Evolutionary conservation across 1,140 invertebrate species (phyloP), one percentile per base, ranked within the genome.

Genomic region (Orchesella cincta): DNA sequence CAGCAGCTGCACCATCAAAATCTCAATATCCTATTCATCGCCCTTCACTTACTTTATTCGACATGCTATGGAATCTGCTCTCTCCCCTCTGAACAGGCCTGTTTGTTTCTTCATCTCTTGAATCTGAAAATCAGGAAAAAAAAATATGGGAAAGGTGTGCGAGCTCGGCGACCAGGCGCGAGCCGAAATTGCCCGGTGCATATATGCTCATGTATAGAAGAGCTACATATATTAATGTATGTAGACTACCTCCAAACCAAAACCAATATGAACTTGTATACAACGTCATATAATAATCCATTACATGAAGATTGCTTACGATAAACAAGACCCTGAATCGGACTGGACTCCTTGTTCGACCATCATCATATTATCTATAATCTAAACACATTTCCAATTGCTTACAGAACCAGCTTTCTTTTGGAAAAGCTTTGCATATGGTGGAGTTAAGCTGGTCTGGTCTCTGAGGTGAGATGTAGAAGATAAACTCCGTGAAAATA

Each of bases 151-250:
- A 77, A 79, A 79, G 76, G 78, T 77, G 78, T 77, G 73, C 76
- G 74, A 73, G 73, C 78, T 75, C 73, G n/a, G 78, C 75, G 75
- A 75, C 76, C 52, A 46, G 78, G 62, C 78, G 75, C 78, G 76
- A 77, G 76, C 76, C 78, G 33, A 78, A 74, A 2, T 57, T 31
- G 28, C 52, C 46, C 28, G 28, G 74, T 67, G 54, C 23, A n/a
- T 57, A 26, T 46, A 46, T 57, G 54, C 54, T 57, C 54, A 14
- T 57, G n/a, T 57, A n/a, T 46, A 46, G 18, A n/a, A n/a, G n/a
- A n/a, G n/a, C n/a, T n/a, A n/a, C n/a, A n/a, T n/a, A n/a, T n/a
- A n/a, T n/a, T n/a, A n/a, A n/a, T n/a, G n/a, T n/a, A n/a, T n/a
- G n/a, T n/a, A n/a, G n/a, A n/a, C n/a, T n/a, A n/a, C n/a, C n/a